Evolutionary conservation across 1,140 invertebrate genomes (phyloP), one percentile per base, ranked within the genome.

Genomic region (Solenopsis invicta): DNA sequence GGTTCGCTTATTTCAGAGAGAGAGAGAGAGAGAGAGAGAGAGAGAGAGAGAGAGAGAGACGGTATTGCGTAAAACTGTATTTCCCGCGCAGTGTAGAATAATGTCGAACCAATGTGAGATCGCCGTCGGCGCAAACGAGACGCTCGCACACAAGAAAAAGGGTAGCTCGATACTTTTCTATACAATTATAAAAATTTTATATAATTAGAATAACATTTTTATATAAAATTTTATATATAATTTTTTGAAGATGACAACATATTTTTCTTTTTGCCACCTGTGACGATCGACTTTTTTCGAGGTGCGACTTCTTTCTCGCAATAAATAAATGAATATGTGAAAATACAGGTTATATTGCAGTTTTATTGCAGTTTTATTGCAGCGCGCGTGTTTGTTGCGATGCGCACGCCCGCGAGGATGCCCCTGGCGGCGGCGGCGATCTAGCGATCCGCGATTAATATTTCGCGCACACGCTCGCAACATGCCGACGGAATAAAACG

Each of bases 361-460:
- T n/a, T 54, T 77, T 29, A 50, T 21, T n/a, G 18, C 8, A 75
- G 41, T 29, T 29, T 29, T 29, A 29, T 29, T 77, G 59, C 71
- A n/a, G 37, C 18, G 48, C 29, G 34, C 48, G 37, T 13, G 12
- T 48, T 34, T 24, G 12, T 59, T n/a, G 37, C 34, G 80, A 74
- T 5, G 69, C 67, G 34, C 2, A 48, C 41, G 29, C 24, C 64
- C 59, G 72, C 45, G 59, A 59, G 18, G 24, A 72, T 82, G 45
- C 16, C 5, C n/a, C 59, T 29, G 71, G 21, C 72, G 12, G 9
- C 21, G 64, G 18, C 54, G n/a, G 3, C 52, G 45, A 74, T 74
- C 24, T 84, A 34, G 37, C 52, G 45, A 64, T 61, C 8, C 45
- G 56, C 71, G 45, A 85, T 85, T 85, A 62, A 85, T 85, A 85